A percentile compares a stretch with the other conserved stretches of the same genome.
Evolutionary conservation across 2,113 vertebrate species (phyloP).

Genomic region (Lonchura striata): DNA sequence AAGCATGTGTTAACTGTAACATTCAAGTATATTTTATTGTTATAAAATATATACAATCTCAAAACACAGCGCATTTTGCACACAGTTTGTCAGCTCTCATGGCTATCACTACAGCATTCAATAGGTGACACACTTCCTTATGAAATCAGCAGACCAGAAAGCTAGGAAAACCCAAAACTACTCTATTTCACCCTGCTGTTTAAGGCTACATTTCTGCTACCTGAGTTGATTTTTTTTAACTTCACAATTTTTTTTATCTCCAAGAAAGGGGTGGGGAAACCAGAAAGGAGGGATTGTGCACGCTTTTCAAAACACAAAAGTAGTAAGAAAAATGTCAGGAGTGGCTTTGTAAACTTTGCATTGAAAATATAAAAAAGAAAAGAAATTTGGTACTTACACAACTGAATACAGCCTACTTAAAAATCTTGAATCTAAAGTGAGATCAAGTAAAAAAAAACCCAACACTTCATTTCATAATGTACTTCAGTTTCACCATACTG

Average conservation of each 20-base stretch:
- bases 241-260: not conserved
- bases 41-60: slow-evolving; percentile 32
- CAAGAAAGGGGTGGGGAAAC: rapidly evolving
- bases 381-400: slow-evolving; percentile 69
- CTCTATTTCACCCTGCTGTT: not conserved
- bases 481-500: slow-evolving; percentile 69
- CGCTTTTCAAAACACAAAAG: slow-evolving; percentile 37
- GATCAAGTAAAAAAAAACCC: slow-evolving; percentile 18
- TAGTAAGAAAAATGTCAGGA: slow-evolving; percentile 49
- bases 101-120: not conserved
- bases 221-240: slow-evolving; percentile 28
- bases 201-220: slow-evolving; percentile 10
- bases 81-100: not conserved
- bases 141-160: not conserved
- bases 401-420: slow-evolving; percentile 43
- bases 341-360: slow-evolving; percentile 57
- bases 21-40: slow-evolving; percentile 46
- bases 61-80: not conserved
- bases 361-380: slow-evolving; percentile 66
- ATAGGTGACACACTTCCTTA: not conserved
- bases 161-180: not conserved
- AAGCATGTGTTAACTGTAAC: not conserved
- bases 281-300: not conserved
- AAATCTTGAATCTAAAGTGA: slow-evolving; percentile 54
- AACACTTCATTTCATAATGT: slow-evolving; percentile 56